A percentile compares a stretch with the other conserved stretches of the same genome.
phyloP scores from a whole-genome alignment of 2,888 invertebrate species.

The Hymenopus coronatus region DNA sequence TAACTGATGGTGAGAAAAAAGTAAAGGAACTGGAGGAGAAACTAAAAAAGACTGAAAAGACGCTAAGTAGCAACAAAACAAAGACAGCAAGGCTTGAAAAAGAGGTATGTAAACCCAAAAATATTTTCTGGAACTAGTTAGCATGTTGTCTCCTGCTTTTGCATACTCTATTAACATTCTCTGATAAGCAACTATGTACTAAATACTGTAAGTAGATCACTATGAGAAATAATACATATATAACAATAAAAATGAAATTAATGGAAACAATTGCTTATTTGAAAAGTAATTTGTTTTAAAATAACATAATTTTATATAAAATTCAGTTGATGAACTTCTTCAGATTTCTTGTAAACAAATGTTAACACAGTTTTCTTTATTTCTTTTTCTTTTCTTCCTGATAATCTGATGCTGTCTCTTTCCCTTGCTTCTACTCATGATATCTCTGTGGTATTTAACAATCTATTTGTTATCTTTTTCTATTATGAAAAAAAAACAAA shows the following conservation, averaged over 20 bases:
- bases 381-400: neutral
- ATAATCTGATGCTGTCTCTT: neutral
- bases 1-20: constrained; percentile 64
- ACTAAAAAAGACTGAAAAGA: constrained; percentile 57
- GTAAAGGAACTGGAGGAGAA: constrained; percentile 66
- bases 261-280: neutral
- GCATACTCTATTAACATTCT: neutral
- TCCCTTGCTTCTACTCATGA: neutral
- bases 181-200: neutral
- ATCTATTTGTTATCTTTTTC: neutral
- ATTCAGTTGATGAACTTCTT: neutral
- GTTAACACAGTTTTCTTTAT: neutral
- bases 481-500: neutral
- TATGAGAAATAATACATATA: neutral
- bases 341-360: neutral
- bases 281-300: neutral
- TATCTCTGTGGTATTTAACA: neutral
- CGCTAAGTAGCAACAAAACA: constrained; percentile 48
- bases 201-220: neutral
- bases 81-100: constrained; percentile 57
- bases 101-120: constrained; percentile 50
- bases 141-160: neutral
- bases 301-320: neutral
- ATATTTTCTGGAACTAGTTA: neutral
- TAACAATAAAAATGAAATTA: neutral